Evolutionary conservation across 2,797 vertebrate genomes (phyloP).

Genomic region (Emydoidea blandingii): DNA sequence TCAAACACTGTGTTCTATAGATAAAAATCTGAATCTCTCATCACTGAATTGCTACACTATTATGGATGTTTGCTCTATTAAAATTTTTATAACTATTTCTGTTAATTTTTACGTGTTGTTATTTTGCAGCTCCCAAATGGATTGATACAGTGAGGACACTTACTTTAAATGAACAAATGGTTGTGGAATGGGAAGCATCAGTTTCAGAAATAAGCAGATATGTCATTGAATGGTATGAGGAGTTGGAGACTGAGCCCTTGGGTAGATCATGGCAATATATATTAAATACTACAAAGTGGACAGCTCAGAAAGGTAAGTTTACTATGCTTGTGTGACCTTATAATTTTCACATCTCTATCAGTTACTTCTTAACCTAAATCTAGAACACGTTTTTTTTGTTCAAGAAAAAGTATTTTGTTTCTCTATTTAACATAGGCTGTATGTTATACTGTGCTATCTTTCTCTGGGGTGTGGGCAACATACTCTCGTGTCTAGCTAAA

Average conservation of each 20-base stretch:
- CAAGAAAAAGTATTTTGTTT: background rate
- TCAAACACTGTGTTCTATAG: background rate
- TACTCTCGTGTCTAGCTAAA: background rate
- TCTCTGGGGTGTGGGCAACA: background rate
- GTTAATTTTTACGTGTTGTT: background rate
- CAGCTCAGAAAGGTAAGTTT: constrained; percentile 73
- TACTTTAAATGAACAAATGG: constrained; percentile 57
- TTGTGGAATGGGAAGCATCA: constrained; percentile 73
- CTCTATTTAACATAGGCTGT: background rate
- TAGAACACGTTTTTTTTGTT: background rate
- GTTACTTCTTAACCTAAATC: background rate
- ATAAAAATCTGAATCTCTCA: background rate
- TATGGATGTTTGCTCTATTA: background rate
- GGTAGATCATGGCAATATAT: constrained; percentile 76
- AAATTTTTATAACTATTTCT: background rate
- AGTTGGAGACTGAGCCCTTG: constrained; percentile 30
- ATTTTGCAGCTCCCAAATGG: constrained; percentile 59
- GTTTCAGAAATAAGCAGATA: constrained; percentile 41
- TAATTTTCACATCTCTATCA: background rate
- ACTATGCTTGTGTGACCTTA: background rate
- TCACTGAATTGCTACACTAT: background rate
- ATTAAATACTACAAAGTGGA: constrained; percentile 72
- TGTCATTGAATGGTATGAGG: constrained; percentile 81
- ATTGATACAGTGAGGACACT: constrained; percentile 33
- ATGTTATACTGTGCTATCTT: background rate